Conservation (phyloP, 2,113 vertebrate genomes). For the Mormoops blainvillei region DNA sequence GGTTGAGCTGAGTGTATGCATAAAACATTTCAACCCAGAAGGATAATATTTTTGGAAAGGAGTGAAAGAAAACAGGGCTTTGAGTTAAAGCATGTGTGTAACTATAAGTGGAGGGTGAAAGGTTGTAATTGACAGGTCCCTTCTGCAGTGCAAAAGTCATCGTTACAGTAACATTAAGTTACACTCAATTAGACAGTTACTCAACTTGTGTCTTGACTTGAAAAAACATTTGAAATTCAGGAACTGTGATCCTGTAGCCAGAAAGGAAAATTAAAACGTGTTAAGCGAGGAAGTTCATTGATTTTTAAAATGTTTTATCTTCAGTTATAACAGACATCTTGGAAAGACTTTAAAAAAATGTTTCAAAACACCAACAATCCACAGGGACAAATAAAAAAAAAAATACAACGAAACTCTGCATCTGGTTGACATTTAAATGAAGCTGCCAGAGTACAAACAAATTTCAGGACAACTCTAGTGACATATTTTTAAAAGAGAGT, state of each 20-base stretch:
- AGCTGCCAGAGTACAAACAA: slow-evolving; percentile 76
- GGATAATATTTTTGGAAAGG: slow-evolving; percentile 50
- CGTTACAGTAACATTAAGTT: not conserved
- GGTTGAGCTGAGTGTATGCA: not conserved
- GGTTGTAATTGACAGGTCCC: not conserved
- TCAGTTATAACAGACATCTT: slow-evolving; percentile 6
- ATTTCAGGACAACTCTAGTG: slow-evolving; percentile 70
- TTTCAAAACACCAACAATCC: slow-evolving; percentile 44
- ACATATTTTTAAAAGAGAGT: slow-evolving; percentile 64
- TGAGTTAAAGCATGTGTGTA: slow-evolving; percentile 21
- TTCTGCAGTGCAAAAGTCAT: not conserved
- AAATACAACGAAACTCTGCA: slow-evolving; percentile 60
- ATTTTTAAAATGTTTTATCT: slow-evolving; percentile 40
- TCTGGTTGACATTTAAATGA: slow-evolving; percentile 82
- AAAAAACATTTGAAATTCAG: slow-evolving; percentile 37
- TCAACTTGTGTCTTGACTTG: not conserved
- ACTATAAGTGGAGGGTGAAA: not conserved
- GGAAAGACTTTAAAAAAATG: slow-evolving; percentile 21
- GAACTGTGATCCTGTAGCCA: not conserved
- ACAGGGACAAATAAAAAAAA: slow-evolving; percentile 17
- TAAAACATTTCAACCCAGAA: slow-evolving; percentile 48
- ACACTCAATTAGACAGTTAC: not conserved
- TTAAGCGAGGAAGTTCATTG: not conserved
- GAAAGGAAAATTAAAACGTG: slow-evolving; percentile 46
- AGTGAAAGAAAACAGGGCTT: slow-evolving; percentile 31